Base-by-base conservation (phyloP, 2,797 vertebrate species). In the Xenopus petersii region DNA sequence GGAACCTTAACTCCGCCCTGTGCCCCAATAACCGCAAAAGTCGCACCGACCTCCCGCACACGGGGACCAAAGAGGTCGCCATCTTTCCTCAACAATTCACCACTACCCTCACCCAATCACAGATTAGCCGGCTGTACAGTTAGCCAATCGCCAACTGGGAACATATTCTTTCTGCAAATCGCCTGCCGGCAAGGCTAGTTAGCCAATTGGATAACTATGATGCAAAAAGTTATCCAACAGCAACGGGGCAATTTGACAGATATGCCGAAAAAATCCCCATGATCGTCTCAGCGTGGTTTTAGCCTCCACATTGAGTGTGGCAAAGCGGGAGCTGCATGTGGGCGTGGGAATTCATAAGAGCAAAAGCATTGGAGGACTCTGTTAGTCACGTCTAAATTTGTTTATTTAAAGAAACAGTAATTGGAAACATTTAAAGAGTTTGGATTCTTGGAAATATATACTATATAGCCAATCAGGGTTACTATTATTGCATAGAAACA, bases 31-130 rank as follows among this genome's bases (percentile, higher is more conserved):
- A 24, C 26, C 49, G 11, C 17, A 67, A n/a, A 11, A 73, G 24
- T 70, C 59, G 30, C 58, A 62, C 70, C 58, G 75, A 67, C 64
- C 75, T 73, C 70, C 70, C 59, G 70, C 75, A 77, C 75, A 64
- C 64, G 60, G 75, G 75, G 5, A 72, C 70, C 70, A 77, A 36
- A 33, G 70, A 68, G 58, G 65, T 64, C 64, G 75, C 75, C 75
- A 77, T 77, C 54, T 77, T 73, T 10, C 48, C 5, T n/a, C 12
- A 21, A 48, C 64, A 30, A 59, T 1, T 5, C 10, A n/a, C 42
- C 11, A 13, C 16, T 2, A 4, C 36, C 5, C 1, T 5, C 30
- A 60, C 7, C 75, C 75, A 77, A 73, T 77, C 75, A 60, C 15
- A 17, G 13, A 2, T 26, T 48, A 77, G 64, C 75, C 70, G 64